phyloP scores from a whole-genome alignment of 2,888 invertebrate species.

The Polydrusus pterygomalis region DNA sequence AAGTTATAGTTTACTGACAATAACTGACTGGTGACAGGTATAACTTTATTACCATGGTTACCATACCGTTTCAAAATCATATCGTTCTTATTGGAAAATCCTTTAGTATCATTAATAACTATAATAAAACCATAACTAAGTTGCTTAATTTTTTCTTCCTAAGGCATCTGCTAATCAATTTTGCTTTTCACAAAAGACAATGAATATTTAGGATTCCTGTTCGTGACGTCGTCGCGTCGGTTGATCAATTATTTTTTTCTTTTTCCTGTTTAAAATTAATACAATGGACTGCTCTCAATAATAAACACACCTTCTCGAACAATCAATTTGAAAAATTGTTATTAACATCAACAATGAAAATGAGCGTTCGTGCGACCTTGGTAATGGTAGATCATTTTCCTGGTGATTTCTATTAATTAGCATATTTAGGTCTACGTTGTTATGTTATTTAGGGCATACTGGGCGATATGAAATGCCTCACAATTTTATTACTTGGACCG shows the following conservation, averaged over 20 bases:
- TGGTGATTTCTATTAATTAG: neutral
- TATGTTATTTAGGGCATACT: too few relatives aligned
- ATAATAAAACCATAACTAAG: too few relatives aligned
- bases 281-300: conserved; percentile 36
- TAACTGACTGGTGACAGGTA: too few relatives aligned
- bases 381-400: conserved; percentile 21
- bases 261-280: conserved; percentile 2
- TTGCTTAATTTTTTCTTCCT: too few relatives aligned
- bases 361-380: conserved; percentile 30
- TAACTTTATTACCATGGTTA: too few relatives aligned
- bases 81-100: too few relatives aligned
- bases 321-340: conserved; percentile 26
- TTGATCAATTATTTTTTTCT: neutral
- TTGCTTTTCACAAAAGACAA: conserved; percentile 11
- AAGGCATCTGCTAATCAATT: neutral
- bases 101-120: too few relatives aligned
- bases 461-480: too few relatives aligned
- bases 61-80: too few relatives aligned
- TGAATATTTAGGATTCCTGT: conserved; percentile 21
- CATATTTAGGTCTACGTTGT: neutral
- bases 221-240: too few relatives aligned
- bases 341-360: conserved; percentile 27
- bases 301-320: conserved; percentile 34
- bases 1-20: too few relatives aligned
- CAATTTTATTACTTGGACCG: too few relatives aligned